Conservation (phyloP, 2,113 vertebrate genomes). For the Hirundichthys speculiger region DNA sequence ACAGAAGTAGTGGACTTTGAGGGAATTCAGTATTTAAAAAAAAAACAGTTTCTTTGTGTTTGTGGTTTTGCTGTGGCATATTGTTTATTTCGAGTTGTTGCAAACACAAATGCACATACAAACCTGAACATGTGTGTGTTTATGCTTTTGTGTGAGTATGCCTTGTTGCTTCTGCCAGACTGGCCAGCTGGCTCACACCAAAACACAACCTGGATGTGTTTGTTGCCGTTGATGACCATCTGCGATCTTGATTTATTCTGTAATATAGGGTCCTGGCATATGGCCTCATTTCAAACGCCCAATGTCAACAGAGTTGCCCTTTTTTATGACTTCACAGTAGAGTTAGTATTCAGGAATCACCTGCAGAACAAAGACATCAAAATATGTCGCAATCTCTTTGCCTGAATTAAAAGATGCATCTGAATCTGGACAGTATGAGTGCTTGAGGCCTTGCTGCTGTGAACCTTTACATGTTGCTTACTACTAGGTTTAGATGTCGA, state of each 20-base stretch:
- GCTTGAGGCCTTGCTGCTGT: too few relatives aligned
- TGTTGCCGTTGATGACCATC: slow-evolving; percentile 66
- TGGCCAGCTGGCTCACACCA: slow-evolving; percentile 68
- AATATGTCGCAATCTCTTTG: neutral
- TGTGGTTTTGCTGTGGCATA: slow-evolving; percentile 6
- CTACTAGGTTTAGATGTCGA: too few relatives aligned
- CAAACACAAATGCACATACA: slow-evolving; percentile 1
- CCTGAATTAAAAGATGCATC: neutral
- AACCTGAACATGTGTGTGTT: slow-evolving; percentile 28
- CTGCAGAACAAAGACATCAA: neutral
- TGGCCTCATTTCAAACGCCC: slow-evolving; percentile 48
- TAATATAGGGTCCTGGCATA: slow-evolving; percentile 64
- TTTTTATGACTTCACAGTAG: slow-evolving; percentile 31
- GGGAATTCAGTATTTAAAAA: neutral
- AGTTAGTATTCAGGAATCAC: slow-evolving; percentile 3
- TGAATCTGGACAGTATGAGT: neutral
- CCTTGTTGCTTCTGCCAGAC: slow-evolving; percentile 75
- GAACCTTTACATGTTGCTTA: too few relatives aligned
- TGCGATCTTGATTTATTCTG: slow-evolving; percentile 64
- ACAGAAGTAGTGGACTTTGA: neutral
- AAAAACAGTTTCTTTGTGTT: neutral
- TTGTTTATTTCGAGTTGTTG: slow-evolving; percentile 24
- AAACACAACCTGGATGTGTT: slow-evolving; percentile 84
- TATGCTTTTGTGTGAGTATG: slow-evolving; percentile 30
- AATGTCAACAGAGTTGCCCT: slow-evolving; percentile 33